Evolutionary conservation across 2,797 vertebrate species (phyloP).

Genomic region (Protosalanx chinensis): DNA sequence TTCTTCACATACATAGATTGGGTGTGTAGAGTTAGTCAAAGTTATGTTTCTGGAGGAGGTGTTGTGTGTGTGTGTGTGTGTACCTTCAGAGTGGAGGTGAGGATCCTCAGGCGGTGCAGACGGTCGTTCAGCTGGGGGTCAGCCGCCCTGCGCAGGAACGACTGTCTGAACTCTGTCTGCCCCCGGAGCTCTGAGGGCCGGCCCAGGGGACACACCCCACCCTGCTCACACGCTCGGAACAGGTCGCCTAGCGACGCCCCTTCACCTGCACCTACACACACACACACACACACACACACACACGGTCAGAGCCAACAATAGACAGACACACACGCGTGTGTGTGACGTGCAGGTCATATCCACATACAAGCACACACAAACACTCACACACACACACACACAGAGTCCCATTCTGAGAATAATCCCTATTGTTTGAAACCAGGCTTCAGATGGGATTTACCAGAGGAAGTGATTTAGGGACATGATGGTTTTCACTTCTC

Average conservation of each 20-base stretch:
- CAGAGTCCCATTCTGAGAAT: neutral
- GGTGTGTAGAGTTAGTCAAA: neutral
- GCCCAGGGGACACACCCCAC: constrained; percentile 90
- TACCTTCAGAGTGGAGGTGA: constrained; percentile 98
- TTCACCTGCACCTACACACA: constrained; percentile 52
- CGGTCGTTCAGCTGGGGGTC: constrained; percentile 96
- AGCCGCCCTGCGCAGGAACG: constrained; percentile 88
- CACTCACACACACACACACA: constrained; percentile 12
- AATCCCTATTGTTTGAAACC: too few relatives aligned
- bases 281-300: constrained; percentile 6
- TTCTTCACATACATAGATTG: constrained; percentile 17
- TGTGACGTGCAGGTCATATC: too few relatives aligned
- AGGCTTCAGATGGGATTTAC: neutral
- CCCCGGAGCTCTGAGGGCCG: constrained; percentile 54
- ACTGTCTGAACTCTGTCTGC: constrained; percentile 85
- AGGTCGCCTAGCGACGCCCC: constrained; percentile 91
- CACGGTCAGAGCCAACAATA: constrained; percentile 3
- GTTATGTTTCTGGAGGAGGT: neutral
- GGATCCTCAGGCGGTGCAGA: constrained; percentile 92
- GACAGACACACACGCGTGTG: constrained; percentile 3
- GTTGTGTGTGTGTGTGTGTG: constrained; percentile 24
- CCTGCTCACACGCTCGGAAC: constrained; percentile 90
- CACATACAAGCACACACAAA: constrained; percentile 14
- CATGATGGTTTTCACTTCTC: neutral
- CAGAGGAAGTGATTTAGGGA: neutral